phyloP scores from a whole-genome alignment of 2,888 invertebrate species.

The Halocaridina rubra region DNA sequence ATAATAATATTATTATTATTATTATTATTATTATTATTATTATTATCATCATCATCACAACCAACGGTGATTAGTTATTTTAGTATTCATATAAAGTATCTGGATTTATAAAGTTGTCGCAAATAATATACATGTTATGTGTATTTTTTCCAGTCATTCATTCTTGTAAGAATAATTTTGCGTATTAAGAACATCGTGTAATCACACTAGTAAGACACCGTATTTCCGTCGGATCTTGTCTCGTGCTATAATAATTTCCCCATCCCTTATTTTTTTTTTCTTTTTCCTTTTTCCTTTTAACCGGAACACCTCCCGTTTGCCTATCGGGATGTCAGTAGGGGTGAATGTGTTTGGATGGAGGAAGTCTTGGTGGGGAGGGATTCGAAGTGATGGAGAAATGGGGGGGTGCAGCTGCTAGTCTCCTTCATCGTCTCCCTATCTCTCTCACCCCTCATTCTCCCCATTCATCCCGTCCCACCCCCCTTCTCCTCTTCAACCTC shows the following conservation, averaged over 20 bases:
- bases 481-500: not conserved
- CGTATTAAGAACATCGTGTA: too few relatives aligned
- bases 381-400: not conserved
- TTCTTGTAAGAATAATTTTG: too few relatives aligned
- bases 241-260: not conserved
- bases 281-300: not conserved
- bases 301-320: not conserved
- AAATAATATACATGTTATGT: too few relatives aligned
- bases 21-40: too few relatives aligned
- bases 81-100: too few relatives aligned
- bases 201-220: too few relatives aligned
- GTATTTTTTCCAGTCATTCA: too few relatives aligned
- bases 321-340: not conserved
- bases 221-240: not conserved
- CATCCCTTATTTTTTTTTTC: not conserved
- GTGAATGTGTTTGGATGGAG: not conserved
- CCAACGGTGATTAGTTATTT: too few relatives aligned
- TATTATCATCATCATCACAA: too few relatives aligned
- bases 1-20: too few relatives aligned
- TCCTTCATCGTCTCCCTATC: constrained; percentile 6
- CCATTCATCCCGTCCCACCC: not conserved
- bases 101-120: too few relatives aligned
- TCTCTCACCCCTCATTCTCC: not conserved
- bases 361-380: not conserved
- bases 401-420: constrained; percentile 9